phyloP scores from a whole-genome alignment of 2,797 vertebrate genomes.

The Bryconaethiops microstoma region DNA sequence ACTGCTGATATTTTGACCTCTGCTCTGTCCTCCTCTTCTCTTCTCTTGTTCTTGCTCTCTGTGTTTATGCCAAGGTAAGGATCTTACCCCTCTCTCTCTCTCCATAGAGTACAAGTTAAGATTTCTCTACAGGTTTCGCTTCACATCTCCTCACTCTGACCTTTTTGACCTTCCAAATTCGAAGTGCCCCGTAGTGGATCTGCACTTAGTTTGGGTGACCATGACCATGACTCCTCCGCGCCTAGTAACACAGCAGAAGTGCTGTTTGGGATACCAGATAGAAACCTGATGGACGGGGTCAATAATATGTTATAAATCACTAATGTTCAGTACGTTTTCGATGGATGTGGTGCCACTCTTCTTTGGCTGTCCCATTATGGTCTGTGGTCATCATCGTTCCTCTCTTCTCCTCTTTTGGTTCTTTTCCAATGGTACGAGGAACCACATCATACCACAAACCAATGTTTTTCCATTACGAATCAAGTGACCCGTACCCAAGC shows the following conservation, averaged over 20 bases:
- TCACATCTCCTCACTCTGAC: slow-evolving; percentile 24
- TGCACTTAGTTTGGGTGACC: slow-evolving; percentile 1
- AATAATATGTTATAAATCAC: neutral
- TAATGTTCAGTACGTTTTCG: neutral
- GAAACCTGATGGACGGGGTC: neutral
- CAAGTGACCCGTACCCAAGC: too few relatives aligned
- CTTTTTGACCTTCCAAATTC: slow-evolving; percentile 14
- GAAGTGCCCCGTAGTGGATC: neutral
- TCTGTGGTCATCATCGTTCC: slow-evolving; percentile 19
- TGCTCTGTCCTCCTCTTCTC: slow-evolving; percentile 69
- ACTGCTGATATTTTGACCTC: slow-evolving; percentile 69
- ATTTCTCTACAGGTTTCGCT: slow-evolving; percentile 39
- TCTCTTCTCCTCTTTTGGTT: neutral
- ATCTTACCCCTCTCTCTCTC: slow-evolving; percentile 61
- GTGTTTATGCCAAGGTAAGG: slow-evolving; percentile 51
- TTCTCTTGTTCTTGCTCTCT: slow-evolving; percentile 75
- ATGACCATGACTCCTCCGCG: slow-evolving; percentile 9
- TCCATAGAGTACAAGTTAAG: slow-evolving; percentile 51
- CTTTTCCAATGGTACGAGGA: too few relatives aligned
- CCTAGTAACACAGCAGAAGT: neutral
- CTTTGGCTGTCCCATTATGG: neutral
- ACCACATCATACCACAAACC: too few relatives aligned
- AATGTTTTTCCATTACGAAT: too few relatives aligned
- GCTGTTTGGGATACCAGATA: neutral
- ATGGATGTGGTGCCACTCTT: neutral